phyloP scores from a whole-genome alignment of 2,888 invertebrate species.

The Pherbina coryleti region DNA sequence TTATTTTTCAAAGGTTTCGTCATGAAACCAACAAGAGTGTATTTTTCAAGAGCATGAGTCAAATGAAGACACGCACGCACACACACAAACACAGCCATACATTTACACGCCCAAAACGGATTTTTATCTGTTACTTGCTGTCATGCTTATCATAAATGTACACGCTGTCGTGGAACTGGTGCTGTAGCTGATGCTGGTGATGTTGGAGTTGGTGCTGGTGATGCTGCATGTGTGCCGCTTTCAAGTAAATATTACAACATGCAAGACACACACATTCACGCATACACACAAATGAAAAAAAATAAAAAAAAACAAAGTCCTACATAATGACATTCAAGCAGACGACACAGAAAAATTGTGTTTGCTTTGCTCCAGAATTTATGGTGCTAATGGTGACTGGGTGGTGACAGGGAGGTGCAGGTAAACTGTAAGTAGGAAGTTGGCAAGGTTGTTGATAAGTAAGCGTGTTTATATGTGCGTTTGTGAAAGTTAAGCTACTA shows the following conservation, averaged over 20 bases:
- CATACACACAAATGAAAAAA: not conserved
- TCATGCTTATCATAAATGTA: not conserved
- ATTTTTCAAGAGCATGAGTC: too few relatives aligned
- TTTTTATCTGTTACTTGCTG: not conserved
- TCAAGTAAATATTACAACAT: not conserved
- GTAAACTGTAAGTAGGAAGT: not conserved
- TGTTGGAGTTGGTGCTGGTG: not conserved
- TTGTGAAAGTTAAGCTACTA: not conserved
- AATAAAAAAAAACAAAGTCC: not conserved
- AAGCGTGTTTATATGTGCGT: not conserved
- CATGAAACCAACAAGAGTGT: too few relatives aligned
- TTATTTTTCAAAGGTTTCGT: not conserved
- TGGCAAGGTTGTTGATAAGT: not conserved
- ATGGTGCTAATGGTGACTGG: not conserved
- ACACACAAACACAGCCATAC: not conserved
- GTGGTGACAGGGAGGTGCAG: not conserved
- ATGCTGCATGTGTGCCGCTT: not conserved
- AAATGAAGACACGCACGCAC: not conserved
- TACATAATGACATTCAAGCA: slow-evolving; percentile 9
- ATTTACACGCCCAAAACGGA: not conserved
- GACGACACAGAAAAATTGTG: slow-evolving; percentile 6
- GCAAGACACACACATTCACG: not conserved
- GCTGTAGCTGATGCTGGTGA: not conserved
- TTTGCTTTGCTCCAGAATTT: not conserved
- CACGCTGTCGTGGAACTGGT: not conserved